A percentile compares a stretch with the other conserved stretches of the same genome.
Conservation (phyloP, 2,888 invertebrate species). For the Venustoraphidia nigricollis region DNA sequence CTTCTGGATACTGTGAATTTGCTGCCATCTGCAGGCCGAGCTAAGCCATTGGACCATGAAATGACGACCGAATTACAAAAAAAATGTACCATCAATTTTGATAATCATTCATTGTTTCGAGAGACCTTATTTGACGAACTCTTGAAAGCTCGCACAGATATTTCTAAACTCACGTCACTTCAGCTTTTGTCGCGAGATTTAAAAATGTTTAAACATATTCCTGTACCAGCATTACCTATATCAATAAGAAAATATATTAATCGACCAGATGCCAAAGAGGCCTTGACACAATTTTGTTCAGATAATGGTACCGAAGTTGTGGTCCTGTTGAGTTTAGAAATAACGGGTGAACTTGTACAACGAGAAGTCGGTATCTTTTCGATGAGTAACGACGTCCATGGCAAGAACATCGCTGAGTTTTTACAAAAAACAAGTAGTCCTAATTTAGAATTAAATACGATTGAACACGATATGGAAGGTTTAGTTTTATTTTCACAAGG, state of each 20-base stretch:
- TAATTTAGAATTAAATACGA: constrained; percentile 25
- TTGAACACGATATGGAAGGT: constrained; percentile 24
- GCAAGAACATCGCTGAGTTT: neutral
- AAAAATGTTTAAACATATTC: constrained; percentile 43
- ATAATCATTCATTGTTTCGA: constrained; percentile 18
- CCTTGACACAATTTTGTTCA: constrained; percentile 33
- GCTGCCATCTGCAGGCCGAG: constrained; percentile 46
- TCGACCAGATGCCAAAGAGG: constrained; percentile 29
- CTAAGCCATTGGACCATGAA: constrained; percentile 46
- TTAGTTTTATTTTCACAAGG: constrained; percentile 37
- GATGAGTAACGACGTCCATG: constrained; percentile 9
- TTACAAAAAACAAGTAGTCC: constrained; percentile 13
- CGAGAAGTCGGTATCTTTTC: constrained; percentile 44
- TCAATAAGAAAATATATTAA: constrained; percentile 41
- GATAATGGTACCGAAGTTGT: constrained; percentile 28
- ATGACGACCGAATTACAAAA: constrained; percentile 41
- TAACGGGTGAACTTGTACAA: constrained; percentile 27
- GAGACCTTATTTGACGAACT: constrained; percentile 33
- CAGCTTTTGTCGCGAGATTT: constrained; percentile 64
- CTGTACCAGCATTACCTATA: constrained; percentile 42
- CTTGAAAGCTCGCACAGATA: constrained; percentile 47
- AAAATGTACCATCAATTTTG: constrained; percentile 27
- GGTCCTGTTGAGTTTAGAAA: constrained; percentile 46
- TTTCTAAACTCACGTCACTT: constrained; percentile 41
- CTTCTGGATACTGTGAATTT: constrained; percentile 70